Base-by-base conservation (phyloP, 2,113 vertebrate genomes). In the Barbus barbus region DNA sequence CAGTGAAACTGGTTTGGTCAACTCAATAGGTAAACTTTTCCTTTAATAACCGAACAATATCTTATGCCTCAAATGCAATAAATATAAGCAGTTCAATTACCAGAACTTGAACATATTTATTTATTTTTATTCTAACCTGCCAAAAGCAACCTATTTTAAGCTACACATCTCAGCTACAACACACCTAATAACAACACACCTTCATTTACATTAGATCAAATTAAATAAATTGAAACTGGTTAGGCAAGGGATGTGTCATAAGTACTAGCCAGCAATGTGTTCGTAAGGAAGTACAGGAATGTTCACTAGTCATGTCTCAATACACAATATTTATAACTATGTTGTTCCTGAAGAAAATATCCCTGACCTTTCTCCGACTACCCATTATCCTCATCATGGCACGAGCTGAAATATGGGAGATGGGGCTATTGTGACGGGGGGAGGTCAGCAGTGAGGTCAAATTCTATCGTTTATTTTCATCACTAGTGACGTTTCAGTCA, bases 151-250 rank as follows among this genome's bases (percentile, higher is more conserved):
- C 53, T 56, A 56, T 56, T 31, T 76, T 9, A 51, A 53, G 16
- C 48, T 22, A 76, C 4, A 28, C 26, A 53, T 76, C 73, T 33
- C 26, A 53, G 8, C 73, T 33, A 53, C 18, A 76, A 76, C 46
- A 76, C 48, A 53, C 9, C 31, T 12, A n/a, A 20, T 38, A 11
- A 56, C 3, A 4, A 1, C n/a, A 36, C 31, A 36, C 11, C 74
- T 36, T 58, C 2, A 77, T 77, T 36, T 36, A 18, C 2, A 51
- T 77, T 53, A 36, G n/a, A 20, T 76, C 0, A 33, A 91, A 33
- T 76, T 4, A 76, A 91, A 92, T 92, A 89, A 88, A 91, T 88
- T 87, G 88, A 81, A 87, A 84, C 20, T 84, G 82, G 81, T 56
- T n/a, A 36, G 65, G 58, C 3, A 41, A 63, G 51, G 48, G 82